Conservation (phyloP, 2,113 vertebrate species). For the Macheiramphus alcinus region DNA sequence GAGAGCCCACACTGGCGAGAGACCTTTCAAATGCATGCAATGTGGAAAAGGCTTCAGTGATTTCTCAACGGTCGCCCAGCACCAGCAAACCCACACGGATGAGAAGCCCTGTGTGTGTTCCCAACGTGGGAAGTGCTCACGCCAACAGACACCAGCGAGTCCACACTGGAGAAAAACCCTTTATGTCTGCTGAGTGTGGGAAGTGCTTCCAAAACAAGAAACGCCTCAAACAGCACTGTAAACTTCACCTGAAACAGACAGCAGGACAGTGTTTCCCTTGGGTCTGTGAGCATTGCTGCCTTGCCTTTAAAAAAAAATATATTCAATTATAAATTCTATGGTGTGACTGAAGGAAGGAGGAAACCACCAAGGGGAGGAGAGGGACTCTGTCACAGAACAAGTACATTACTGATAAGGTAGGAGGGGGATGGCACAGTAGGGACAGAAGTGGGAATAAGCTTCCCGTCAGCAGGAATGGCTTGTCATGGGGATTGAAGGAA, state of each 20-base stretch:
- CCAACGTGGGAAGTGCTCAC: conserved; percentile 48
- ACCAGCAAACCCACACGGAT: conserved; percentile 49
- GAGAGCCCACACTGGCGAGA: conserved; percentile 45
- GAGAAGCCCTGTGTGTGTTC: conserved; percentile 57
- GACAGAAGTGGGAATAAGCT: neutral
- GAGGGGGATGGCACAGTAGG: neutral
- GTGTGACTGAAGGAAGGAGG: neutral
- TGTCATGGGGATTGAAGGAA: neutral
- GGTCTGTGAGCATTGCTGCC: neutral
- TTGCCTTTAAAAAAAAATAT: neutral
- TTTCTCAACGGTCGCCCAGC: conserved; percentile 38
- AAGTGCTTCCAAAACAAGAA: conserved; percentile 58
- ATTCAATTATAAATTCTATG: neutral
- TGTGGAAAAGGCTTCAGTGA: conserved; percentile 60
- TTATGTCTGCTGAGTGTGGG: conserved; percentile 18
- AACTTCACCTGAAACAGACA: conserved; percentile 36
- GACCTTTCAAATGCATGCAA: conserved; percentile 36
- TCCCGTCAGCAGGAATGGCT: neutral
- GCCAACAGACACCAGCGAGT: conserved; percentile 42
- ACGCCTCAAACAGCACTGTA: conserved; percentile 28
- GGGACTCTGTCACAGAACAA: neutral
- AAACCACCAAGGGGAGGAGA: neutral
- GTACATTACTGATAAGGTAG: neutral
- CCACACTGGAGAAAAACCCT: conserved; percentile 48
- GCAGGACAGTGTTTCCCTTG: neutral